These are phyloP conservation scores for Eumacrocentrus americanus DNA, from an alignment of 2,888 invertebrate species.

Conservation along the genomic window DNA sequence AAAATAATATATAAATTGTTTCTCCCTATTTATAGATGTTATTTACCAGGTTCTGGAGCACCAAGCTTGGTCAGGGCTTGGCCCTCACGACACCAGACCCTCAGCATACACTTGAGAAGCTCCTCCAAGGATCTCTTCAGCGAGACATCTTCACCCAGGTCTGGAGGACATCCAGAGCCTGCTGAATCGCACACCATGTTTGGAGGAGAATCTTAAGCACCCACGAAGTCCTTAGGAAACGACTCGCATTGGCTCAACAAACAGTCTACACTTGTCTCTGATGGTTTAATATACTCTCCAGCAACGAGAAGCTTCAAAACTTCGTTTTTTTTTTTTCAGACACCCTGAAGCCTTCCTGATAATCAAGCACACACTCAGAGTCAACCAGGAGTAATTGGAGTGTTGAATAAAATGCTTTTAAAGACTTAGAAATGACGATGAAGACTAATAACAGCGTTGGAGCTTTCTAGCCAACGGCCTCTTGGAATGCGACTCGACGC, in stretches of 20 bases:
- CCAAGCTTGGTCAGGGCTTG: conserved; percentile 72
- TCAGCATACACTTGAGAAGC: conserved; percentile 79
- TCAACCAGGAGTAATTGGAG: too few species aligned
- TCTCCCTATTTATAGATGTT: too few species aligned
- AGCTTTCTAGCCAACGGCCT: conserved; percentile 42
- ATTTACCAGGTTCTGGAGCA: conserved; percentile 60
- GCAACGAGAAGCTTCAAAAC: conserved; percentile 10
- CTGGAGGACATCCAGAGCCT: conserved; percentile 50
- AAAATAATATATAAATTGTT: too few species aligned
- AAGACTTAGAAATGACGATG: neutral
- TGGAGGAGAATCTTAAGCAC: neutral
- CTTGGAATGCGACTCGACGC: conserved; percentile 57
- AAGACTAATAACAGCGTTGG: neutral
- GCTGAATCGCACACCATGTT: conserved; percentile 58
- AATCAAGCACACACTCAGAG: too few species aligned
- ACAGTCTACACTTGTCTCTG: too few species aligned
- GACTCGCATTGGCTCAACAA: too few species aligned
- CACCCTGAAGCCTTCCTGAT: too few species aligned
- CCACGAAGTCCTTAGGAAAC: neutral
- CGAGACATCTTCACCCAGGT: conserved; percentile 60
- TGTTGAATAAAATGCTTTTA: neutral
- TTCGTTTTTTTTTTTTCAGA: conserved; percentile 7
- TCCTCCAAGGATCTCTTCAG: conserved; percentile 75
- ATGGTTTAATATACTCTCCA: neutral
- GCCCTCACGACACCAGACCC: conserved; percentile 81